Conservation (phyloP, 2,113 vertebrate species). For the Fukomys damarensis region DNA sequence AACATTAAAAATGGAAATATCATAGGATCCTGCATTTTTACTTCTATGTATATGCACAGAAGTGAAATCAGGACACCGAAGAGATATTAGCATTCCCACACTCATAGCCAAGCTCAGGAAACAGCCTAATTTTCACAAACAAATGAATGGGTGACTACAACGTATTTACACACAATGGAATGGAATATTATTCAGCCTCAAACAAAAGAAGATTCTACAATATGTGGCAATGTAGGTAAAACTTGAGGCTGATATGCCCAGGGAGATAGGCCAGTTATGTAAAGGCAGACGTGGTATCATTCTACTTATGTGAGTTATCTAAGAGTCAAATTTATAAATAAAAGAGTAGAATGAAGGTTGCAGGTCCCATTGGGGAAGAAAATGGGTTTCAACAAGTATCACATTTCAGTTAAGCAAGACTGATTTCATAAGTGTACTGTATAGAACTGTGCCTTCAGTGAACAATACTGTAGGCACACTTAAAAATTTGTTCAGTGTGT, state of each 20-base stretch:
- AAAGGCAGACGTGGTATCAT: background rate
- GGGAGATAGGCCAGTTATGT: background rate
- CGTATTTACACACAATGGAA: background rate
- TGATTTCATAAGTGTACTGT: background rate
- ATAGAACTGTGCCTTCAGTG: background rate
- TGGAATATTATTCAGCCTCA: background rate
- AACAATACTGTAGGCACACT: background rate
- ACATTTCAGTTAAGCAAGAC: background rate
- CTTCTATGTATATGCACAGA: background rate
- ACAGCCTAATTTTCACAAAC: background rate
- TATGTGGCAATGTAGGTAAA: background rate
- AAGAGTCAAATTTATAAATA: background rate
- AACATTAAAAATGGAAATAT: background rate
- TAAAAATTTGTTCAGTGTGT: background rate
- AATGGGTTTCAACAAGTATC: background rate
- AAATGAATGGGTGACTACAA: background rate
- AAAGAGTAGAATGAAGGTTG: background rate
- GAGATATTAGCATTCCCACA: background rate
- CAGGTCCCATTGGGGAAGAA: background rate
- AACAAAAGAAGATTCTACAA: background rate
- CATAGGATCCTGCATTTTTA: background rate
- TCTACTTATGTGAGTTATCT: background rate
- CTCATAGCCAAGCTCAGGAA: background rate
- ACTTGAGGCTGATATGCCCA: background rate
- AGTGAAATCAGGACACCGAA: background rate